Conservation (phyloP, 2,113 vertebrate genomes). For the Gymnobelideus leadbeateri region DNA sequence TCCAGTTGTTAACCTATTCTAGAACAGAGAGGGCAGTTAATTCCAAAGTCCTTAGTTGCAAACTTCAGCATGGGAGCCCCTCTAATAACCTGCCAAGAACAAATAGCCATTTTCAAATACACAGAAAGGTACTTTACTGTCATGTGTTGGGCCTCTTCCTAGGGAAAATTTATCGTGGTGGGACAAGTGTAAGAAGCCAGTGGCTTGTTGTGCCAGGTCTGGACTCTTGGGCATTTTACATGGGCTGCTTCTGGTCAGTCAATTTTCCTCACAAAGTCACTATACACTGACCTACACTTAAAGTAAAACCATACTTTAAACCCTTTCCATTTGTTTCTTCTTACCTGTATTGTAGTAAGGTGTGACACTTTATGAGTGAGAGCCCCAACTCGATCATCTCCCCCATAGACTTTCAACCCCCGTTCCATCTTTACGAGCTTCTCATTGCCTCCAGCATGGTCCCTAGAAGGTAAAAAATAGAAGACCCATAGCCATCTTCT, state of each 20-base stretch:
- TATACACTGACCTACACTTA: background rate
- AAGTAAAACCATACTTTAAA: background rate
- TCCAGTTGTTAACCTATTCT: background rate
- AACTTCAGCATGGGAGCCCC: background rate
- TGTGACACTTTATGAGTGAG: constrained; percentile 94
- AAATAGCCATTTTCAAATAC: background rate
- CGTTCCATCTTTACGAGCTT: constrained; percentile 93
- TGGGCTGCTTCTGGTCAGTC: background rate
- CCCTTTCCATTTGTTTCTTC: background rate
- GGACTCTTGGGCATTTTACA: background rate
- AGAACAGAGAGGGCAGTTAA: background rate
- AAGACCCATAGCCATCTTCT: background rate
- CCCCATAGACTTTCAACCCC: constrained; percentile 92
- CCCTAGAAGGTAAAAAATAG: constrained; percentile 84
- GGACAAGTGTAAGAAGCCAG: background rate
- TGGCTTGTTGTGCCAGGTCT: background rate
- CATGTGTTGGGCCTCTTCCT: background rate
- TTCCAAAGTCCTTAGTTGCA: background rate
- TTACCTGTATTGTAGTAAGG: constrained; percentile 91
- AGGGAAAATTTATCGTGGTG: background rate
- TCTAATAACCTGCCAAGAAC: background rate
- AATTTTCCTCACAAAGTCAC: background rate
- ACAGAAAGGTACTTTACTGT: background rate
- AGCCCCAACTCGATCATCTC: constrained; percentile 93
- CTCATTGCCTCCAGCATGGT: constrained; percentile 97